Base-by-base conservation (phyloP, 1,140 invertebrate species). In the Brachionus calyciflorus region DNA sequence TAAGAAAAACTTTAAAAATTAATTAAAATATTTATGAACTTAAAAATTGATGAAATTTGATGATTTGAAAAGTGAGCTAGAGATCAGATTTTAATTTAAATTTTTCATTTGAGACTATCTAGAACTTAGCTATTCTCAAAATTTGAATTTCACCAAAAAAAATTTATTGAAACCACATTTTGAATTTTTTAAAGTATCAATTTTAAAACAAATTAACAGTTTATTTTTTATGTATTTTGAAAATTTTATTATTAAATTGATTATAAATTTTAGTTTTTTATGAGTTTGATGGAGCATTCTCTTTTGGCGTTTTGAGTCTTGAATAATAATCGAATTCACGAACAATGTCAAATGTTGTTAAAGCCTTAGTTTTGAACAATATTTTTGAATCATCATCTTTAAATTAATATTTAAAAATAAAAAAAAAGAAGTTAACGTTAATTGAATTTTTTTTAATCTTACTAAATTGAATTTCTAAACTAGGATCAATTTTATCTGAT, bases 381-480 rank as follows among this genome's bases (percentile, higher is more conserved):
- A 55, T 3, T 49, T 73, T 73, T 14, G 69, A 51, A 17, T 73
- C 48, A 24, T 73, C 69, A 21, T 37, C 69, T 73, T 41, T n/a
- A 12, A 33, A 57, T 7, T 7, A 33, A 57, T 10, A 46, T 7
- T 3, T 7, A 46, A 5, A 24, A 41, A 44, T 26, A 65, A 24
- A 46, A 44, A 41, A 14, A 41, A 26, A 24, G 17, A n/a, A 33
- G 37, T 49, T 6, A 73, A 51, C 12, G 12, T 14, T 40, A 37
- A 49, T 19, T 0, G 9, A 30, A 0, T 2, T 14, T 30, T 33
- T 33, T 26, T 10, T 53, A 10, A n/a, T 28, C 12, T 53, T 73
- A 73, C 69, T 55, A 55, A 73, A 73, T 40, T 51, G n/a, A 55
- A 73, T 73, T 55, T 73, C 69, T 37, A 73, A 10, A 19, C 33